Percentiles rank a stretch among this genome's conserved stretches.
These are phyloP conservation scores for Anguilla anguilla DNA, from an alignment of 2,797 vertebrate genomes.

Conservation along the genomic window DNA sequence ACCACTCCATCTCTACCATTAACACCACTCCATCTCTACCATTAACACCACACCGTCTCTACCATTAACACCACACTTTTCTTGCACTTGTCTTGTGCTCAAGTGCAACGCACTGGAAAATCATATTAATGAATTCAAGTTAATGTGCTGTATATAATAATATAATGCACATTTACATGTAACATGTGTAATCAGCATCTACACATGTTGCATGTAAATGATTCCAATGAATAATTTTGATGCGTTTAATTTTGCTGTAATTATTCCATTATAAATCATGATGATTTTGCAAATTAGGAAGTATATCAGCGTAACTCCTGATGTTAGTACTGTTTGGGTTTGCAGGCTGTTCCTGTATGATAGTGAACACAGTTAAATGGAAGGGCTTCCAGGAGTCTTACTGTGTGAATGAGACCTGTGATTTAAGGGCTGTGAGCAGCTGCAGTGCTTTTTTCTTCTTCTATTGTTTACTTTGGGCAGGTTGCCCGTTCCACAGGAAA, in stretches of 20 bases:
- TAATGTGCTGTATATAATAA: background rate
- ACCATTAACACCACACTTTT: background rate
- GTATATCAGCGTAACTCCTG: background rate
- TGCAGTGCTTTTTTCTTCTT: slow-evolving; percentile 1
- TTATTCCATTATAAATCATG: background rate
- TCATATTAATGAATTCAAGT: background rate
- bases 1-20: too few relatives aligned
- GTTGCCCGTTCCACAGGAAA: slow-evolving; percentile 15
- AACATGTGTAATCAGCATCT: background rate
- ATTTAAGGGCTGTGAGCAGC: slow-evolving; percentile 2
- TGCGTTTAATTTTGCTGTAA: background rate
- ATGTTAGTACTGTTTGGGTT: background rate
- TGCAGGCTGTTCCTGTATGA: background rate
- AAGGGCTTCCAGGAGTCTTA: background rate
- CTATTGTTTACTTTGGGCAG: slow-evolving; percentile 8
- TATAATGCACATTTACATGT: background rate
- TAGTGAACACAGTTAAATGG: background rate
- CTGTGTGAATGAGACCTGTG: background rate
- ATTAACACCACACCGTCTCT: background rate
- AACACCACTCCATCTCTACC: too few relatives aligned
- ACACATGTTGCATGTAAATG: background rate
- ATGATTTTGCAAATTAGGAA: background rate
- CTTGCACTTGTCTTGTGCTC: background rate
- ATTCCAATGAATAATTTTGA: background rate
- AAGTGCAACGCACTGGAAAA: background rate